phyloP scores from a whole-genome alignment of 2,113 vertebrate species.

The Anguilla japonica region DNA sequence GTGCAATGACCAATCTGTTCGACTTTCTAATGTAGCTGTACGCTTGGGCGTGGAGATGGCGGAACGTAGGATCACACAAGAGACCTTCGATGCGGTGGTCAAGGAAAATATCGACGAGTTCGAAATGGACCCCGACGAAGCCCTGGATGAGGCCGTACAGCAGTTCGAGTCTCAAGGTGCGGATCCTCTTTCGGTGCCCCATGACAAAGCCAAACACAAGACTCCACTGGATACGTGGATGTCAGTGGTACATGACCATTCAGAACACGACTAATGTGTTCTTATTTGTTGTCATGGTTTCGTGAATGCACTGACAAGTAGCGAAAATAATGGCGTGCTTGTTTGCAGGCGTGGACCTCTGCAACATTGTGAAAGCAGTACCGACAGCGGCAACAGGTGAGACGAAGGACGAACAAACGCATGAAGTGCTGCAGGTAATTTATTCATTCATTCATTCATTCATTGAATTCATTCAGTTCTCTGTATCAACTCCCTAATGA shows the following conservation, averaged over 20 bases:
- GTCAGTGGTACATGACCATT: no score
- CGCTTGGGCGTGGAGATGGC: slow-evolving; percentile 68
- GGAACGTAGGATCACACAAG: slow-evolving; percentile 81
- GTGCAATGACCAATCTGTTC: not conserved
- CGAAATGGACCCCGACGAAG: slow-evolving; percentile 84
- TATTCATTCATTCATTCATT: not conserved
- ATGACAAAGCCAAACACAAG: no score
- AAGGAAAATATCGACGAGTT: slow-evolving; percentile 89
- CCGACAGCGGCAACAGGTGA: slow-evolving; percentile 51
- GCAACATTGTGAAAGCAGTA: slow-evolving; percentile 81
- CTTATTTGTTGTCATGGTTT: no score
- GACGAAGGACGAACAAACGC: slow-evolving; percentile 65
- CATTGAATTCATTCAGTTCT: not conserved
- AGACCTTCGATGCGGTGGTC: slow-evolving; percentile 88
- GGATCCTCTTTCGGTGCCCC: not conserved
- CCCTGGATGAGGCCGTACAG: slow-evolving; percentile 81
- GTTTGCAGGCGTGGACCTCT: slow-evolving; percentile 84
- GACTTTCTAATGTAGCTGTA: not conserved
- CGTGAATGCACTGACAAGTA: no score
- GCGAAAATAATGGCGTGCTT: not conserved
- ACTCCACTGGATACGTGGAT: no score
- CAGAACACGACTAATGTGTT: no score
- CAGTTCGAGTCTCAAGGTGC: slow-evolving; percentile 94
- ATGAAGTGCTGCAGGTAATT: slow-evolving; percentile 81
- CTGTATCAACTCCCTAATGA: not conserved